Base-by-base conservation (phyloP, 1,140 invertebrate species). In the Atta colombica region DNA sequence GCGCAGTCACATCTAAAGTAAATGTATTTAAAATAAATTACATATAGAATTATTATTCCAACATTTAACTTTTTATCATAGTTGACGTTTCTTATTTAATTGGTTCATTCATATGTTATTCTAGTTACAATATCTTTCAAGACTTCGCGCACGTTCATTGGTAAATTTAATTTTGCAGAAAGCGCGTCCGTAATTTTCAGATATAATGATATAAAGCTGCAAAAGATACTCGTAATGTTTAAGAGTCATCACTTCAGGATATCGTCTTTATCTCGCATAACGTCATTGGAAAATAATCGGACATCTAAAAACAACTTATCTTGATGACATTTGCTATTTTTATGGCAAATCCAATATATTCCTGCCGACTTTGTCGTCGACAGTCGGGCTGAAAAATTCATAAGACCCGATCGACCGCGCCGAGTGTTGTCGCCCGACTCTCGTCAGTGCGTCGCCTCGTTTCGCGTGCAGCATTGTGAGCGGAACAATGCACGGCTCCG, bases 301-400 rank as follows among this genome's bases (percentile, higher is more conserved):
- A 60, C 55, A 18, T 55, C 39, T 4, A 21, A 51, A 82, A 63
- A 63, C 39, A 74, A 51, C 69, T 68, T 55, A 80, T 68, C 77
- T 63, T 75, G 80, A 74, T 84, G 69, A 75, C 71, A 51, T 75
- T 74, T 63, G 55, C 80, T 68, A 71, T 25, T 69, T 71, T 55
- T 65, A 60, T 25, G 68, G 39, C 4, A 28, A 61, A 51, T 84
- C 39, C 80, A 63, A 84, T 87, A 51, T 55, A 51, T 55, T 63
- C 25, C 31, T 6, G 63, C 3, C 16, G 68, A 55, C 49, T 75
- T 88, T 75, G 80, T 88, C 66, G 88, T 51, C 45, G 87, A 55
- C 77, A 77, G 77, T 74, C 61, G 60, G 49, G 10, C 1, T 80
- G 88, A 89, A 88, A 89, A 85, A 89, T 89, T 89, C 87, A 89